Evolutionary conservation across 2,888 invertebrate species (phyloP), one percentile per base, ranked within the genome.

Genomic region (Trachelus iudaicus): DNA sequence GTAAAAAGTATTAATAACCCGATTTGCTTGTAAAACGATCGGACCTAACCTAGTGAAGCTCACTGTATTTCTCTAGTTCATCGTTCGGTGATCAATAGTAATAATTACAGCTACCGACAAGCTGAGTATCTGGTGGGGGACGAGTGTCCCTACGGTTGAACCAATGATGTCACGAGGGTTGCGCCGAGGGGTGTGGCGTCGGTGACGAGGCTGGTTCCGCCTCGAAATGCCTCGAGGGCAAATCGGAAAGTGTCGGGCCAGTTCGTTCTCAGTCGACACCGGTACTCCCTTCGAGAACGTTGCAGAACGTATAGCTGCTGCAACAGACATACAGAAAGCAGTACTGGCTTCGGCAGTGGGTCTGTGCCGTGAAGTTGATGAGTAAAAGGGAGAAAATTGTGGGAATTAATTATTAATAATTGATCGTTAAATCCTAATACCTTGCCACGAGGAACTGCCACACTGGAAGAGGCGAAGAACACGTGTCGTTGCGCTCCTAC

Each of bases 81-180:
- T 86, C 82, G 81, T 82, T 84, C 80, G 81, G 84, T 85, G 87
- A 87, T 87, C 87, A 85, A 87, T 87, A 87, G 87, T 85, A 86
- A 87, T 87, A 87, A 87, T 87, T 86, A 84, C 85, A 83, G 80
- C 78, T 35, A 34, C 37, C 40, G 40, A 40, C 69, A 73, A 80
- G 78, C 81, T 80, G 76, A 82, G 80, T 81, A 81, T 82, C 81
- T 77, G 81, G 78, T 83, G 84, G 80, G 74, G 76, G 78, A 73
- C 69, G 40, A 37, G 15, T 40, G 75, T 73, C 78, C 76, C 74
- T 76, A 73, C 40, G 31, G 74, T 76, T 82, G 81, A 83, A 84
- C 88, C 87, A 88, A 88, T 87, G 81, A 85, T 82, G 78, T 76
- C 79, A 81, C 81, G 83, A 85, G 87, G 87, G 88, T 84, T 81